These are phyloP conservation scores for Drosophila virilis DNA, from an alignment of 1,140 invertebrate genomes.

Conservation along the genomic window DNA sequence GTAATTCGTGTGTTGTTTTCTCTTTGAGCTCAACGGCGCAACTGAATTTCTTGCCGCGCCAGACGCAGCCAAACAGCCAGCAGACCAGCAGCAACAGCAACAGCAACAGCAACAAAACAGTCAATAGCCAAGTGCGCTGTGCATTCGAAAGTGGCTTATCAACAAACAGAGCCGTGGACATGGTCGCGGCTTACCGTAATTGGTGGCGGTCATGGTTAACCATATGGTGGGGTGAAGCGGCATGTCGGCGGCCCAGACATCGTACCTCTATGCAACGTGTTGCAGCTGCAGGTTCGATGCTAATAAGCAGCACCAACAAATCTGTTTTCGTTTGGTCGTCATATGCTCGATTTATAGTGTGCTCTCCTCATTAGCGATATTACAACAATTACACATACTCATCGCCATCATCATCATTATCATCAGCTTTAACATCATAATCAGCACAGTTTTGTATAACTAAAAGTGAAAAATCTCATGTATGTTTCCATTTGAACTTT, in stretches of 20 bases:
- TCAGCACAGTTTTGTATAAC: constrained; percentile 28
- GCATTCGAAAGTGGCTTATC: constrained; percentile 81
- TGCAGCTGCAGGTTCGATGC: constrained; percentile 57
- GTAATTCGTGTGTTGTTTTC: constrained; percentile 71
- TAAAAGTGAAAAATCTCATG: constrained; percentile 64
- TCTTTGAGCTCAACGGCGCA: constrained; percentile 77
- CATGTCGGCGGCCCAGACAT: constrained; percentile 3
- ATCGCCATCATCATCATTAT: constrained; percentile 15
- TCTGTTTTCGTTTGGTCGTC: constrained; percentile 38
- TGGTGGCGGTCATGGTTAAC: constrained; percentile 51
- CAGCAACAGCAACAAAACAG: constrained; percentile 8
- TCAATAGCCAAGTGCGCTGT: constrained; percentile 61
- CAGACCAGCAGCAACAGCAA: constrained; percentile 15
- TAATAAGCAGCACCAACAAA: constrained; percentile 69
- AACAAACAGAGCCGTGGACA: constrained; percentile 61
- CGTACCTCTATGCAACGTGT: constrained; percentile 40
- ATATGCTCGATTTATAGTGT: constrained; percentile 63
- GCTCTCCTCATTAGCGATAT: constrained; percentile 58
- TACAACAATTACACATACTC: constrained; percentile 27
- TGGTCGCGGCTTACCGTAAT: constrained; percentile 65
- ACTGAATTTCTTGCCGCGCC: constrained; percentile 65
- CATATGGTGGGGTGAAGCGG: constrained; percentile 3
- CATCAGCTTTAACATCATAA: constrained; percentile 11
- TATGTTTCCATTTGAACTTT: constrained; percentile 66
- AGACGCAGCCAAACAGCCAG: constrained; percentile 43